These are phyloP conservation scores for Meiosimyza decipiens DNA, from an alignment of 2,888 invertebrate genomes.

Conservation along the genomic window DNA sequence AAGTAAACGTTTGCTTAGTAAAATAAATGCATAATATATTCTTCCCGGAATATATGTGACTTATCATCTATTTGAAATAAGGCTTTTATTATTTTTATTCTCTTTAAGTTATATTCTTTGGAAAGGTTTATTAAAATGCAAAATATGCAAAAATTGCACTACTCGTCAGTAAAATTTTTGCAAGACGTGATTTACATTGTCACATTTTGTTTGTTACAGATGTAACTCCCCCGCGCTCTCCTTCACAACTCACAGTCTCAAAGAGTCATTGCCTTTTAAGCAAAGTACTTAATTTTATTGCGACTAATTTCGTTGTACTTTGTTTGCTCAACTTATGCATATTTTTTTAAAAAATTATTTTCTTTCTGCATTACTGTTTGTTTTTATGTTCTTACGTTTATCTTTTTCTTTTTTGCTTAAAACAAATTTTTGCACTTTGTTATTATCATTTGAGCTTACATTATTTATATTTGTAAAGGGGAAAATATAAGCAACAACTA, in stretches of 20 bases:
- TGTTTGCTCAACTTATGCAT: neutral
- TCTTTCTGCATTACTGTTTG: neutral
- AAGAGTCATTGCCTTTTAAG: neutral
- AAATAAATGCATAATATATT: too few relatives aligned
- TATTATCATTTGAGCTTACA: neutral
- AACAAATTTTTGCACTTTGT: neutral
- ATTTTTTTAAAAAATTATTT: neutral
- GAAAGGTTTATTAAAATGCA: too few relatives aligned
- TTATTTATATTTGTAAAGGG: constrained; percentile 10
- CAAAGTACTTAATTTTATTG: constrained; percentile 1
- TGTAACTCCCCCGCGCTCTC: neutral
- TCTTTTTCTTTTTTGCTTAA: neutral
- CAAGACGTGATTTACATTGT: neutral
- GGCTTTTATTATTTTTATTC: too few relatives aligned
- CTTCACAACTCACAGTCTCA: neutral
- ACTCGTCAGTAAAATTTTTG: neutral
- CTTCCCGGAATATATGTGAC: too few relatives aligned
- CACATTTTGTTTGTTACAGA: neutral
- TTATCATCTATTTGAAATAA: too few relatives aligned
- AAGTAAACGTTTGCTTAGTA: too few relatives aligned
- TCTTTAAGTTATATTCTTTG: too few relatives aligned
- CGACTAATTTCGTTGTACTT: neutral
- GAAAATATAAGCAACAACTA: constrained; percentile 6
- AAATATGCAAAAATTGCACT: too few relatives aligned
- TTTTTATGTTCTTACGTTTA: neutral